Base-by-base conservation (phyloP, 1,140 invertebrate genomes). In the Leptopilina boulardi region DNA sequence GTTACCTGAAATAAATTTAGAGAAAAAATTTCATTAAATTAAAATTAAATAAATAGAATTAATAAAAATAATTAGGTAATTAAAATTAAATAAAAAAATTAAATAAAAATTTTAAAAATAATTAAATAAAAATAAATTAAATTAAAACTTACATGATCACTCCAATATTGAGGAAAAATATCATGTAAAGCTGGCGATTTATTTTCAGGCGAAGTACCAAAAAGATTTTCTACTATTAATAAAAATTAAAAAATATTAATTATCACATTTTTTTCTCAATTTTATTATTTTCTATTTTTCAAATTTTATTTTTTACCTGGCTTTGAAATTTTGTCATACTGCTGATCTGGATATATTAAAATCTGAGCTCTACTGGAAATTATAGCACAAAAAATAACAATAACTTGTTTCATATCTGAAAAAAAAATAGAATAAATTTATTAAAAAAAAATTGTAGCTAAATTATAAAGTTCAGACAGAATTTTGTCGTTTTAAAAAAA, bases 1-100 rank as follows among this genome's bases (percentile, higher is more conserved):
- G 91, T 89, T 13, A 92, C 90, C 90, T 91, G 41, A 6, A 83
- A 76, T n/a, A 70, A 51, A 11, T 74, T 30, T 11, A 11, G n/a
- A n/a, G n/a, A n/a, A n/a, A n/a, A n/a, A n/a, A n/a, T n/a, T n/a
- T n/a, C n/a, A n/a, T n/a, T n/a, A n/a, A n/a, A n/a, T n/a, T n/a
- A 18, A 19, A 76, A 76, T 71, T n/a, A 0, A 41, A 56, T n/a
- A 10, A 26, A 19, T n/a, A n/a, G n/a, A n/a, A n/a, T n/a, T n/a
- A n/a, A n/a, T n/a, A n/a, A n/a, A n/a, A n/a, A n/a, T n/a, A n/a
- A n/a, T n/a, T n/a, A n/a, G n/a, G n/a, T n/a, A n/a, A n/a, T n/a
- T n/a, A 18, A 19, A 76, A 76, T 71, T n/a, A 0, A 41, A 56
- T n/a, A 10, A 26, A 19, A n/a, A 47, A 47, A 56, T 13, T 13